Evolutionary conservation across 2,797 vertebrate species (phyloP).

Genomic region (Acanthurus tractus): DNA sequence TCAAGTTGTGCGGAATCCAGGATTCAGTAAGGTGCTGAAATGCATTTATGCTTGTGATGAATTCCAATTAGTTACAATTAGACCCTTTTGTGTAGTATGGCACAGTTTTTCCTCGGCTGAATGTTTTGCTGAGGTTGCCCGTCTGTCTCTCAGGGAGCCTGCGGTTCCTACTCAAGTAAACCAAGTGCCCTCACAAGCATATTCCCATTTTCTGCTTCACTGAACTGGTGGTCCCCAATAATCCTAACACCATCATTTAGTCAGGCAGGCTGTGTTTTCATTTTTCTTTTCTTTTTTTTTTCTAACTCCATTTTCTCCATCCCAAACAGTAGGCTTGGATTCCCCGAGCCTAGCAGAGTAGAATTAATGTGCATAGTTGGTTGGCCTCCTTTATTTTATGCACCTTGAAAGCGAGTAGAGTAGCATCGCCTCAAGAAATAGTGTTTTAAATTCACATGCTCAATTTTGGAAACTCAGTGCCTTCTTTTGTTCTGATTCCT

Average conservation of each 20-base stretch:
- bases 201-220: constrained; percentile 89
- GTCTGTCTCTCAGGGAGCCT: constrained; percentile 68
- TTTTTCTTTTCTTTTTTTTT: constrained; percentile 50
- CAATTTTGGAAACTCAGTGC: constrained; percentile 23
- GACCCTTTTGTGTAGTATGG: constrained; percentile 38
- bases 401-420: constrained; percentile 59
- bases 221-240: constrained; percentile 86
- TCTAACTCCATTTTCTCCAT: constrained; percentile 61
- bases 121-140: constrained; percentile 70
- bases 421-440: constrained; percentile 56
- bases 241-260: constrained; percentile 88
- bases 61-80: constrained; percentile 81
- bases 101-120: constrained; percentile 23
- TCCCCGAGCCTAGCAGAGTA: constrained; percentile 73
- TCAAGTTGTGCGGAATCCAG: constrained; percentile 51
- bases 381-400: constrained; percentile 56
- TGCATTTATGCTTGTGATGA: constrained; percentile 66
- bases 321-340: constrained; percentile 71
- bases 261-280: constrained; percentile 74
- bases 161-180: constrained; percentile 76
- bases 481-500: constrained; percentile 52
- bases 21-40: constrained; percentile 67
- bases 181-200: constrained; percentile 79
- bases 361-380: constrained; percentile 73
- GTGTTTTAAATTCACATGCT: constrained; percentile 59